Percentiles rank a stretch among this genome's conserved stretches.
Evolutionary conservation across 2,797 vertebrate species (phyloP).

Genomic region (Pempheris klunzingeri): DNA sequence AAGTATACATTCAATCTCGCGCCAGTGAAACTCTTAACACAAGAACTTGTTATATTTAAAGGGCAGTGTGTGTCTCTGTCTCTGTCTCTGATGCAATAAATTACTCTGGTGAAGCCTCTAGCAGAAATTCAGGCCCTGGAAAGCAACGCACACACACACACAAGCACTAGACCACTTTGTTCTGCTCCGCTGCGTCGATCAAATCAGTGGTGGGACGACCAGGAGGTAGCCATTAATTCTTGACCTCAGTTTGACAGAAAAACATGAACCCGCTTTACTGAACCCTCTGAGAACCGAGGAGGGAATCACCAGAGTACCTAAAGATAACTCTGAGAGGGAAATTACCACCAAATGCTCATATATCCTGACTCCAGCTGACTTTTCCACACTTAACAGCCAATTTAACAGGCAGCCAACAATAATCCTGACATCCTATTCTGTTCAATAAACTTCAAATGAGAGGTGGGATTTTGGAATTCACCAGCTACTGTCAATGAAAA

Average conservation of each 20-base stretch:
- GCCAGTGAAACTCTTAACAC: slow-evolving; percentile 14
- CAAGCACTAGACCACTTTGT: slow-evolving; percentile 19
- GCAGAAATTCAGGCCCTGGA: slow-evolving; percentile 25
- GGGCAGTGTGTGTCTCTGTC: slow-evolving; percentile 6
- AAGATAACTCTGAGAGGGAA: slow-evolving; percentile 35
- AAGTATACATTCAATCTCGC: not conserved
- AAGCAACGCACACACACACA: slow-evolving; percentile 28
- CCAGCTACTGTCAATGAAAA: too few relatives aligned
- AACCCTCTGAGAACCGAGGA: slow-evolving; percentile 20
- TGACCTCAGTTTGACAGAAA: slow-evolving; percentile 59
- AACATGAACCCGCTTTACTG: slow-evolving; percentile 34
- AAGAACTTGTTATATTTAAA: slow-evolving; percentile 28
- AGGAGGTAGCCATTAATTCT: slow-evolving; percentile 52
- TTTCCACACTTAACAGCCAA: slow-evolving; percentile 11
- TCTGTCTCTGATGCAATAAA: slow-evolving; percentile 49
- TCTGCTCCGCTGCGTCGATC: slow-evolving; percentile 53
- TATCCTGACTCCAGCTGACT: slow-evolving; percentile 33
- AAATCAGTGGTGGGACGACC: slow-evolving; percentile 57
- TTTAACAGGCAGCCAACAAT: slow-evolving; percentile 32
- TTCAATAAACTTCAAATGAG: slow-evolving; percentile 17
- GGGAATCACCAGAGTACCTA: slow-evolving; percentile 22
- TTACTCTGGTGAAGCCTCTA: slow-evolving; percentile 42
- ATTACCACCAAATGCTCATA: slow-evolving; percentile 32
- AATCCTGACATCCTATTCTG: slow-evolving; percentile 6
- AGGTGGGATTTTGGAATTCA: slow-evolving; percentile 8